Evolutionary conservation across 2,888 invertebrate genomes (phyloP).

Genomic region (Julus scandinavius): DNA sequence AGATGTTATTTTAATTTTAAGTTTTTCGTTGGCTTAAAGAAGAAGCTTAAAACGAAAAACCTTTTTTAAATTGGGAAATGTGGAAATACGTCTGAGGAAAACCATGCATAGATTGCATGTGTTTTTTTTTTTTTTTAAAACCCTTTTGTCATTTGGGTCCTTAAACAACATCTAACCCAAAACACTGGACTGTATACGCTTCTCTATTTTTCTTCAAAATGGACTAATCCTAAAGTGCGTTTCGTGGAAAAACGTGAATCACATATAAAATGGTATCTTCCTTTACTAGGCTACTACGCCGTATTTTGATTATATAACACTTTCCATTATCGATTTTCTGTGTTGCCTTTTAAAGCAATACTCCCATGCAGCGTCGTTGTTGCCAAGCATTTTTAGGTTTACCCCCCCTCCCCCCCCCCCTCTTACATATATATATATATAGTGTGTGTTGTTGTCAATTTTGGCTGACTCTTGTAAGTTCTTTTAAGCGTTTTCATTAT

Average conservation of each 20-base stretch:
- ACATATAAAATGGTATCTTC: not conserved
- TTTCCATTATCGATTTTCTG: slow-evolving; percentile 14
- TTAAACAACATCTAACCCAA: no score
- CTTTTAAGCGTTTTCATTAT: not conserved
- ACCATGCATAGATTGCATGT: no score
- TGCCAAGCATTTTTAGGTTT: not conserved
- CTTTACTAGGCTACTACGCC: not conserved
- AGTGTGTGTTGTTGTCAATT: slow-evolving; percentile 7
- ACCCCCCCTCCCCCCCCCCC: no score
- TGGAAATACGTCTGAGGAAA: no score
- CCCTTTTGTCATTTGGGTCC: no score
- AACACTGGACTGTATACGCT: no score
- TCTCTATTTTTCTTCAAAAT: not conserved
- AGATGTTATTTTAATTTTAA: not conserved
- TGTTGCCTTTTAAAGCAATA: slow-evolving; percentile 16
- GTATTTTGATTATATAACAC: slow-evolving; percentile 18
- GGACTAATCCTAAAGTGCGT: not conserved
- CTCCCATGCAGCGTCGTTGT: not conserved
- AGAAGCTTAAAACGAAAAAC: no score
- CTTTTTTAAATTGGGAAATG: no score
- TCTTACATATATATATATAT: no score
- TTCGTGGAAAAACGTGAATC: not conserved
- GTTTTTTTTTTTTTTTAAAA: no score
- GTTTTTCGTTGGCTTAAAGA: not conserved
- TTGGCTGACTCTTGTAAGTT: not conserved